phyloP scores from a whole-genome alignment of 2,797 vertebrate genomes.

The Macroramphosus scolopax region DNA sequence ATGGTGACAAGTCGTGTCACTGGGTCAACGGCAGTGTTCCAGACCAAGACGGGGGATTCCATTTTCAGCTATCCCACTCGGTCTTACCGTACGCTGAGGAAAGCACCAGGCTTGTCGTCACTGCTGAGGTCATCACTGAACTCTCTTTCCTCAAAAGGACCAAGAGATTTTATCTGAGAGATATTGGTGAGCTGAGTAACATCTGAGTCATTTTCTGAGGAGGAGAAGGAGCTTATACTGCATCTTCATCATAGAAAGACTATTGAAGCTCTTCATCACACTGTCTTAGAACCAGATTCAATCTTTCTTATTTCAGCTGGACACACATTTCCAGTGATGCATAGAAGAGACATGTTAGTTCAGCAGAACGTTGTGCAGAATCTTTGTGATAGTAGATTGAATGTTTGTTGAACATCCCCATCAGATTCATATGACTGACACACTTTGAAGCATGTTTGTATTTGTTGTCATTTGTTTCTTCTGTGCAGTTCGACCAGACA shows the following conservation, averaged over 20 bases:
- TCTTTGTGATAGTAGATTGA: too few relatives aligned
- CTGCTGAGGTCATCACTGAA: slow-evolving; percentile 60
- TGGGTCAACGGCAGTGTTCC: slow-evolving; percentile 43
- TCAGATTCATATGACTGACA: too few relatives aligned
- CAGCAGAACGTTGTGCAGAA: too few relatives aligned
- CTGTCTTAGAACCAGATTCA: too few relatives aligned
- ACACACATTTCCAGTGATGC: too few relatives aligned
- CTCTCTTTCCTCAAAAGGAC: slow-evolving; percentile 30
- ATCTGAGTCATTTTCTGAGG: slow-evolving; percentile 3
- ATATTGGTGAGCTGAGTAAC: slow-evolving; percentile 67
- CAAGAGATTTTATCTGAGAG: slow-evolving; percentile 70
- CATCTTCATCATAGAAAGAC: too few relatives aligned
- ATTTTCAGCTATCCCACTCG: slow-evolving; percentile 65
- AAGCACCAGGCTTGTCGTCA: slow-evolving; percentile 57
- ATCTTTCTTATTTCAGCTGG: too few relatives aligned
- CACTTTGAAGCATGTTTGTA: too few relatives aligned
- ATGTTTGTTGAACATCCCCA: too few relatives aligned
- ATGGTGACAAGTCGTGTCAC: slow-evolving; percentile 30
- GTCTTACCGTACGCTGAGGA: slow-evolving; percentile 73
- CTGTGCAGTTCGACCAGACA: slow-evolving; percentile 65
- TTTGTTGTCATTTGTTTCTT: neutral
- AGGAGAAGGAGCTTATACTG: too few relatives aligned
- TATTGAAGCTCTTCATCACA: too few relatives aligned
- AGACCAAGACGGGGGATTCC: slow-evolving; percentile 17
- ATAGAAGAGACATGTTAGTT: too few relatives aligned